A percentile compares a stretch with the other conserved stretches of the same genome.
Evolutionary conservation across 2,113 vertebrate genomes (phyloP).

Genomic region (Rhadina sibilatrix): DNA sequence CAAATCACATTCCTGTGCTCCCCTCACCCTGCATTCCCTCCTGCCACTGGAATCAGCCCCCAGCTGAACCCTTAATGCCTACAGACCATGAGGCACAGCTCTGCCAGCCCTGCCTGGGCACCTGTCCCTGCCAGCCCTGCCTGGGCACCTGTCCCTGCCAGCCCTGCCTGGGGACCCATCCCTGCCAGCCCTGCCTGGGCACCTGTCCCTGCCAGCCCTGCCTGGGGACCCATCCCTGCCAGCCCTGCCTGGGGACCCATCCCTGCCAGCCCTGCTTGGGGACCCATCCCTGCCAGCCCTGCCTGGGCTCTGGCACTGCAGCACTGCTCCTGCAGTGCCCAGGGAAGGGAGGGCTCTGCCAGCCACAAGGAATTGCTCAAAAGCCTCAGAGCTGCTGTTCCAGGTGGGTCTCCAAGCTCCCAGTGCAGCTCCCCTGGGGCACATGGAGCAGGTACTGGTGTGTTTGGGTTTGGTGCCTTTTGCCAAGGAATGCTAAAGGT

Average conservation of each 20-base stretch:
- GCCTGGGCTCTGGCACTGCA: not conserved
- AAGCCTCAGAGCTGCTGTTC: not conserved
- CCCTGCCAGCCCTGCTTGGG: not conserved
- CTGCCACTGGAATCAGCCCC: not conserved
- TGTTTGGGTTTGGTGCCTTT: not conserved
- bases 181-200: no score
- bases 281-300: not conserved
- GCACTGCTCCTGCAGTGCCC: not conserved
- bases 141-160: no score
- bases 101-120: not conserved
- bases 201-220: no score
- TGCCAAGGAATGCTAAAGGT: not conserved
- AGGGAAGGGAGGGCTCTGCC: not conserved
- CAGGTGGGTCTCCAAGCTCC: not conserved
- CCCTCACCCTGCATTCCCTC: not conserved
- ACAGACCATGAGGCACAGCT: not conserved
- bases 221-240: no score
- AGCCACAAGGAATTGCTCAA: not conserved
- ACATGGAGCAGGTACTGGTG: accelerated
- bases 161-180: no score
- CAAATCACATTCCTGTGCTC: not conserved
- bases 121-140: no score
- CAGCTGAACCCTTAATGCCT: accelerated
- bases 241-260: not conserved
- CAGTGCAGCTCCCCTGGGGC: not conserved